Base-by-base conservation (phyloP, 64 coral and sea anemone species). In the Trachythela sp. region DNA sequence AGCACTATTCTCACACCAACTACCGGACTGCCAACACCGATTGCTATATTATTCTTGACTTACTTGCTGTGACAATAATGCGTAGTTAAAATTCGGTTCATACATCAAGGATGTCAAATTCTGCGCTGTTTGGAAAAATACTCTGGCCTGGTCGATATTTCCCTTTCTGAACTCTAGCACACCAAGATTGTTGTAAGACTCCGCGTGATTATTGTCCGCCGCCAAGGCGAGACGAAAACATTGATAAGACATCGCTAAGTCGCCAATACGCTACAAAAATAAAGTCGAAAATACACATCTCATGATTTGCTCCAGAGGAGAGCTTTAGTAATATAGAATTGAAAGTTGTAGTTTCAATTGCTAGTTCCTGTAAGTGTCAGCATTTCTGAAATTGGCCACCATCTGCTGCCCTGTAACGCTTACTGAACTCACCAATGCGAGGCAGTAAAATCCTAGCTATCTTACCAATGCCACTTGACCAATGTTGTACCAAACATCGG, bases 401-500 rank as follows among this genome's bases (percentile, higher is more conserved):
- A n/a, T n/a, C n/a, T n/a, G n/a, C n/a, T n/a, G n/a, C n/a, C n/a
- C n/a, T n/a, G n/a, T n/a, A n/a, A n/a, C n/a, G n/a, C n/a, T n/a
- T n/a, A n/a, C n/a, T n/a, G 5, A 68, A 68, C 42, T 45, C 42
- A 45, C 11, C 42, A 45, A 45, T 45, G 11, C 11, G 42, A n/a
- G n/a, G n/a, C n/a, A n/a, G 42, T 45, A 11, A 45, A 5, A 64
- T 22, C 56, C 4, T 64, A 64, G 56, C 24, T 24, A 18, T 27
- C 56, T 91, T 84, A 95, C 96, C 93, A 99, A 60, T 33, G 96
- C 96, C 0, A 99, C 91, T 67, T 99, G 96, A 2, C 96, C 96
- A 54, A 99, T 95, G 48, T 99, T 99, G 76, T 99, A 99, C 96
- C 96, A 99, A 13, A 99, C 96, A 87, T 99, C 96, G 35, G 91